Percentiles rank a stretch among this genome's conserved stretches.
Conservation (phyloP, 2,888 invertebrate species). For the Leistus spinibarbis region DNA sequence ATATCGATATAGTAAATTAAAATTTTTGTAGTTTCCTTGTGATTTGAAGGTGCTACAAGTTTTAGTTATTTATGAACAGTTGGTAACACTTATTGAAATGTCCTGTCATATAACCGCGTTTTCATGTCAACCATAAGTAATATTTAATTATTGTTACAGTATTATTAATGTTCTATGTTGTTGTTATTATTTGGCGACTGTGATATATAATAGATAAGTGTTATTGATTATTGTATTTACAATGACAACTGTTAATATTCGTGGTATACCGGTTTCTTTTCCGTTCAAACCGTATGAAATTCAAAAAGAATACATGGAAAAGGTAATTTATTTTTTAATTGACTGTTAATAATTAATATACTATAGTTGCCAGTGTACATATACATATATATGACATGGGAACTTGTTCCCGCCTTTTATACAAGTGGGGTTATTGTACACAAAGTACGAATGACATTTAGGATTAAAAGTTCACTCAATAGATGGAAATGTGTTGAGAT, state of each 20-base stretch:
- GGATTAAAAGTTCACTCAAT: background rate
- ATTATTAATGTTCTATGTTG: background rate
- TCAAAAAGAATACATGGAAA: slow-evolving; percentile 88
- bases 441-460: background rate
- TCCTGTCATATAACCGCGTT: no score
- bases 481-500: no score
- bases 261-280: slow-evolving; percentile 78
- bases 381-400: background rate
- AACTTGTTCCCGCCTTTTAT: background rate
- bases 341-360: no score
- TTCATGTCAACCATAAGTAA: no score
- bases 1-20: no score
- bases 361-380: no score
- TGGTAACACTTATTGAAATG: no score
- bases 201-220: background rate
- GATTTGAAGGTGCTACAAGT: no score
- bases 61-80: no score
- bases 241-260: slow-evolving; percentile 69
- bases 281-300: slow-evolving; percentile 94
- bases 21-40: no score
- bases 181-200: background rate
- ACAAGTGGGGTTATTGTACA: background rate
- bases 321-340: slow-evolving; percentile 61
- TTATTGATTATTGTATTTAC: slow-evolving; percentile 32
- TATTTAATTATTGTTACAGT: no score